phyloP scores from a whole-genome alignment of 2,797 vertebrate species.

The Stomatorhinus walkeri region DNA sequence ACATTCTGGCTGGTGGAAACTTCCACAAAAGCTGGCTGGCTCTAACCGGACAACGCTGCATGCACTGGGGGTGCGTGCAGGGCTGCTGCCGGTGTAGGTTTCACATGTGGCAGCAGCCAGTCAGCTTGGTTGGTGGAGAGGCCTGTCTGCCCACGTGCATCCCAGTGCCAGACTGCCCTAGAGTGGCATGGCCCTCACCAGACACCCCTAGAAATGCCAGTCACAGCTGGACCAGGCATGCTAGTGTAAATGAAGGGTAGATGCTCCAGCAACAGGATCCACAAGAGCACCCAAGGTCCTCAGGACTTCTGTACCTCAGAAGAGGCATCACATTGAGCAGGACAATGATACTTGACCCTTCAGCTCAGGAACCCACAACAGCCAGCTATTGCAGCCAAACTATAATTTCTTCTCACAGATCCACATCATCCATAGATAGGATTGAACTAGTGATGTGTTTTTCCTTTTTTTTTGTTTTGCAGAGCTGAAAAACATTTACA shows the following conservation, averaged over 20 bases:
- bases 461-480: not conserved
- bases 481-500: not conserved
- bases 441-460: not conserved
- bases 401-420: not conserved
- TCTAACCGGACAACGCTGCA: constrained; percentile 26
- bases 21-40: constrained; percentile 51
- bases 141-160: not conserved
- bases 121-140: not conserved
- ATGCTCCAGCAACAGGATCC: not conserved
- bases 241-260: not conserved
- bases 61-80: not conserved
- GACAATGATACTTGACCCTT: not conserved
- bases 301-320: not conserved
- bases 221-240: not conserved
- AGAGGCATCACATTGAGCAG: not conserved
- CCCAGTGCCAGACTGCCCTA: not conserved
- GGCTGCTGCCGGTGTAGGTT: not conserved
- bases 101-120: not conserved
- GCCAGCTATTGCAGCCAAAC: not conserved
- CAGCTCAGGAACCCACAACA: not conserved
- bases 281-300: not conserved
- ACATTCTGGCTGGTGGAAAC: constrained; percentile 62
- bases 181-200: not conserved
- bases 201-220: not conserved
- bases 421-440: not conserved